Evolutionary conservation across 2,888 invertebrate genomes (phyloP), one percentile per base, ranked within the genome.

Genomic region (Sarcophaga caerulescens): DNA sequence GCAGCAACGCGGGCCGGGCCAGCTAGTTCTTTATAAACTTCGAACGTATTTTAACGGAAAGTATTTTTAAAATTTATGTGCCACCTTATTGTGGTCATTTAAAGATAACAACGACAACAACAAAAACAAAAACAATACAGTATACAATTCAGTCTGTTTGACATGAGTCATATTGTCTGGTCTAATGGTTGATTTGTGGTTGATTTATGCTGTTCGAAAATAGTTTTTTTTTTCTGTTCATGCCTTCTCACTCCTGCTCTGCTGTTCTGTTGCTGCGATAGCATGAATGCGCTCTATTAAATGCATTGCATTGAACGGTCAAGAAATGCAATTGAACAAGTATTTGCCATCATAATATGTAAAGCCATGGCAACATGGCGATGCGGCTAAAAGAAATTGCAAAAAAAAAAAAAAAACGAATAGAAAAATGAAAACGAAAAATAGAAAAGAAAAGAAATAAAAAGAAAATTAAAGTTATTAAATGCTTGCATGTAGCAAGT

Each of bases 171-270:
- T 52, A 60, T 47, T 85, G 81, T 81, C 77, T 74, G 69, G 81
- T 81, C 77, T 63, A 81, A 81, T 77, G 69, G 19, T 77, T 73
- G 80, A 84, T 76, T 84, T 69, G 80, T 66, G 62, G 23, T 65
- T 85, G 81, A 81, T 81, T 81, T 85, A 85, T 81, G 65, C 68
- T 74, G 74, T 78, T 78, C 66, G 75, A 80, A 78, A 77, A 74
- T 78, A 59, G 47, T 66, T 76, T 62, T 63, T 73, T 52, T 73
- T 62, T 66, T 60, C 52, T 5, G 25, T 73, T 23, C n/a, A 45
- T 25, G 44, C 65, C 21, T 5, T 4, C 35, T 19, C 21, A n/a
- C 23, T 25, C 8, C 23, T 14, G 60, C 8, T 45, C 4, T 17
- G 14, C 3, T 17, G 5, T 10, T n/a, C 12, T 57, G 10, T n/a